Evolutionary conservation across 2,888 invertebrate genomes (phyloP).

Genomic region (Elysia crispata): DNA sequence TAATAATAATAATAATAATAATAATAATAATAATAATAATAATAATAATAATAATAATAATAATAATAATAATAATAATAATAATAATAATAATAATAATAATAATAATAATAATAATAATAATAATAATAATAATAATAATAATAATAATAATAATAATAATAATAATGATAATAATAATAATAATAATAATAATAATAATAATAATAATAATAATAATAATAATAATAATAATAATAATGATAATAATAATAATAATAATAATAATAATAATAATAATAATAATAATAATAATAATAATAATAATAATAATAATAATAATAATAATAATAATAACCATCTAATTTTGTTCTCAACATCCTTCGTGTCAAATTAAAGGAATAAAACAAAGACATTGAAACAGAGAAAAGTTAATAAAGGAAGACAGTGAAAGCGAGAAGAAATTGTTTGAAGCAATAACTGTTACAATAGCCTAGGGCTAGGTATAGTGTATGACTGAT

Average conservation of each 20-base stretch:
- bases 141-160: conserved; percentile 24
- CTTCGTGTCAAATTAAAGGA: too few species aligned
- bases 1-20: not conserved
- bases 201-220: not conserved
- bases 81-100: conserved; percentile 24
- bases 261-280: conserved; percentile 31
- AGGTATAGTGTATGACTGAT: too few species aligned
- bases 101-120: conserved; percentile 30
- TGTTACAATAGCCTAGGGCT: too few species aligned
- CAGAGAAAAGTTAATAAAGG: too few species aligned
- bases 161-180: conserved; percentile 32
- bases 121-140: conserved; percentile 32
- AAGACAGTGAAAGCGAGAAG: too few species aligned
- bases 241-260: not conserved
- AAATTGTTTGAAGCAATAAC: too few species aligned
- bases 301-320: conserved; percentile 24
- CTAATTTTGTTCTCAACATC: too few species aligned
- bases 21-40: not conserved
- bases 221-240: not conserved
- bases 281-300: conserved; percentile 26
- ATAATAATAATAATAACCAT: conserved; percentile 32
- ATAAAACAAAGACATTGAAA: too few species aligned
- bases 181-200: not conserved
- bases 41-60: conserved; percentile 17
- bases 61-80: conserved; percentile 30